Evolutionary conservation across 2,113 vertebrate species (phyloP), one percentile per base, ranked within the genome.

Genomic region (Phalacrocorax pelagicus): DNA sequence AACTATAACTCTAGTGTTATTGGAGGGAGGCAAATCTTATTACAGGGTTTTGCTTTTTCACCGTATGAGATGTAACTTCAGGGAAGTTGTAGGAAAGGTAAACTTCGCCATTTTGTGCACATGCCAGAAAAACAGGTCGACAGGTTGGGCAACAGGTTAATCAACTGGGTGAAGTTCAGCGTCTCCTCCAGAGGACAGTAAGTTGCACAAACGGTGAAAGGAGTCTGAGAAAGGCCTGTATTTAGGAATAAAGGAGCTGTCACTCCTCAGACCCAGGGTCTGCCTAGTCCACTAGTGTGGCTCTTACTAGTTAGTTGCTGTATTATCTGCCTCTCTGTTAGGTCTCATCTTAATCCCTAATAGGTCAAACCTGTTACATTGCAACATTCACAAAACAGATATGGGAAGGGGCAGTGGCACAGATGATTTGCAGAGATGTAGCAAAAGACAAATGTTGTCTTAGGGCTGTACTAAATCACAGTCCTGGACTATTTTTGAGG

Each of bases 1-100:
- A 97, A 88, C 91, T 94, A 11, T 36, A 97, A 94, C 87, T 97
- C 94, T 2, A 77, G 63, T 69, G 66, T 63, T 95, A 15, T 17
- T 80, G 74, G 67, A 94, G 74, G 85, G 74, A 97, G 42, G 70
- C 59, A 72, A 86, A 88, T 83, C 89, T 90, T 77, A 51, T 59
- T 70, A 21, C 54, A 55, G 63, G 22, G 51, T 13, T 82, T 85
- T 62, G 58, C n/a, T 77, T 91, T 90, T 86, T 77, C 86, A 70
- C 62, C 38, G 3, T 26, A 23, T 27, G 66, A 95, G 54, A 89
- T 80, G 84, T 27, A 79, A 36, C 54, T 59, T 59, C n/a, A 61
- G 55, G 51, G 54, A 29, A 30, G 70, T 87, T 85, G 49, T 36
- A 62, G 38, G 24, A 18, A 51, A 71, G 83, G 69, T 42, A 52